Base-by-base conservation (phyloP, 2,113 vertebrate genomes). In the Aphyosemion australe region DNA sequence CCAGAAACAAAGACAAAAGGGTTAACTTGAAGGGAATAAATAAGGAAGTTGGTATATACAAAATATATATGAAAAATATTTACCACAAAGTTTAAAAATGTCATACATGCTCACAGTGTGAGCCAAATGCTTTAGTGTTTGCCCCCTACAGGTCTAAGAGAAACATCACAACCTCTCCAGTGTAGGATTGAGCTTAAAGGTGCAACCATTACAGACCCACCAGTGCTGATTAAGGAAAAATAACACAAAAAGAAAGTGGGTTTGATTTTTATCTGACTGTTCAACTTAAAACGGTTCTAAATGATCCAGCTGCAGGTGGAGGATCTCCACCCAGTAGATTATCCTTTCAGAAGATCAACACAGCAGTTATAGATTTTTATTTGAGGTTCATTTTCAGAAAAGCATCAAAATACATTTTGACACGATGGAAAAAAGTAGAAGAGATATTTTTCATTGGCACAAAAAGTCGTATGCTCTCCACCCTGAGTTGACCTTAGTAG, bases 21-120 rank as follows among this genome's bases (percentile, higher is more conserved):
- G 69, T 76, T 83, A 65, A 78, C 78, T 79, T 48, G 60, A 88
- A 80, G 84, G 73, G 69, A 91, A 91, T 92, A 92, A 92, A 91
- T 92, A 90, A 92, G 69, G 73, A 84, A 69, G 80, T 39, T 56
- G 53, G 74, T 70, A 72, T 86, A 84, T 91, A 82, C 84, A 92
- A 78, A 74, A 72, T 66, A 89, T 76, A 26, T n/a, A n/a, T 74
- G 82, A 65, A 74, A 21, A 64, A 42, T 50, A 92, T 92, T 84
- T 93, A 93, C 89, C 92, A 46, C 60, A 69, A 37, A 37, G 34
- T 37, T 37, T 0, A 8, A 37, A 37, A 37, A 8, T 37, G 34
- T 8, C 9, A 6, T 70, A 77, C 74, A 76, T 65, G 70, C 68
- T 61, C 6, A 26, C 26, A n/a, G 48, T 45, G 31, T 18, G 70